phyloP scores from a whole-genome alignment of 2,113 vertebrate genomes.

The Rhea pennata region DNA sequence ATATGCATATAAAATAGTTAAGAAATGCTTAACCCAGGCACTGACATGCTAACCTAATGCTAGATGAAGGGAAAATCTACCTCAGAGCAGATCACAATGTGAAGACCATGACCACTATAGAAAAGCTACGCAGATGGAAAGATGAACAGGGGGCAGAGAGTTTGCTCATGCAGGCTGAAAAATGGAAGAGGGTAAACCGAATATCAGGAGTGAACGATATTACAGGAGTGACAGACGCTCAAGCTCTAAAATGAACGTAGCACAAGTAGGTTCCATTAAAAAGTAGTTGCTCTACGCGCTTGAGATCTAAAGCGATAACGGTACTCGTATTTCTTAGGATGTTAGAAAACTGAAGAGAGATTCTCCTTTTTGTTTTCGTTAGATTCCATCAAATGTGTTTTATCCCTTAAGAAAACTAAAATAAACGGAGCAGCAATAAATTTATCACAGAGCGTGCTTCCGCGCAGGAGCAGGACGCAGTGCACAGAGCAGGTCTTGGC shows the following conservation, averaged over 20 bases:
- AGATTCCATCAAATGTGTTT: neutral
- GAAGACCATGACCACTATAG: neutral
- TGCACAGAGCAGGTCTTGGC: neutral
- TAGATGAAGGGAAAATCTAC: neutral
- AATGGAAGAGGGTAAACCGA: neutral
- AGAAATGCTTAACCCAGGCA: neutral
- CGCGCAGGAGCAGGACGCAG: neutral
- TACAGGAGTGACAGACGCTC: accelerated
- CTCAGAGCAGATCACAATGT: neutral
- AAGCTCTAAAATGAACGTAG: neutral
- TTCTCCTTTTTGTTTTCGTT: neutral
- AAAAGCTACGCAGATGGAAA: neutral
- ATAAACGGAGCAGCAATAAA: neutral
- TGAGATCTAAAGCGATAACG: neutral
- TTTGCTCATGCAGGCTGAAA: neutral
- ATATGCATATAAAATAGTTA: neutral
- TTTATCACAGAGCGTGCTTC: neutral
- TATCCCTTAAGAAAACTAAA: neutral
- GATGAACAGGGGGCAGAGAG: neutral
- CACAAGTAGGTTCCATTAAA: neutral
- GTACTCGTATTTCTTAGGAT: neutral
- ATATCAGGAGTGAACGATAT: neutral
- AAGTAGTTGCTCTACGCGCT: neutral
- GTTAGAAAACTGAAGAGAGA: neutral
- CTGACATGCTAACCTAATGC: neutral